These are phyloP conservation scores for Cynopterus brachyotis DNA, from an alignment of 2,113 vertebrate species.

Conservation along the genomic window DNA sequence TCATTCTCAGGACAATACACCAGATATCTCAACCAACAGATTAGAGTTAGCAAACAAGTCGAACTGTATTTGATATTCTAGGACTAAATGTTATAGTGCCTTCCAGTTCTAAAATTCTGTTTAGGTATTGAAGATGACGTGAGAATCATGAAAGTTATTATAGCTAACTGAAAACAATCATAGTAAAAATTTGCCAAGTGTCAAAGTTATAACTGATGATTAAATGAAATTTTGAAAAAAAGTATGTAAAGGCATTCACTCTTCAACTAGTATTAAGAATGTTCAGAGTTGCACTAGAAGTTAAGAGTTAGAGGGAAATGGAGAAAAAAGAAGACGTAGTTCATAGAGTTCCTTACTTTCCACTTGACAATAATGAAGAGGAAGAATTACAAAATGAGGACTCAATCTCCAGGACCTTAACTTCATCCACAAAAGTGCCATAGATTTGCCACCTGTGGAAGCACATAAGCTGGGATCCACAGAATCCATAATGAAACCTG, in stretches of 20 bases:
- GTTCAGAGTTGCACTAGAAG: background rate
- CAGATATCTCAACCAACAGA: background rate
- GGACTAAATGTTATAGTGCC: background rate
- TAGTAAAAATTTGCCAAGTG: background rate
- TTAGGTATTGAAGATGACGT: background rate
- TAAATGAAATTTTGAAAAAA: background rate
- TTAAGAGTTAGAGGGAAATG: background rate
- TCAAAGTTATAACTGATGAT: slow-evolving; percentile 27
- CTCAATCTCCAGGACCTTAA: background rate
- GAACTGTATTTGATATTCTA: background rate
- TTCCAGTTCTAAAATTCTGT: background rate
- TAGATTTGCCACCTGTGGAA: background rate
- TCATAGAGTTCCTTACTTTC: background rate
- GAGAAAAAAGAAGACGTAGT: background rate
- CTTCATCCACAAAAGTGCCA: background rate
- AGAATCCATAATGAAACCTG: background rate
- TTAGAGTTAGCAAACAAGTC: background rate
- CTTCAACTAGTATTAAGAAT: background rate
- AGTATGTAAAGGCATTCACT: background rate
- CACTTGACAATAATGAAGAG: background rate
- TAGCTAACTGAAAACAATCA: background rate
- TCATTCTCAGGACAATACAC: background rate
- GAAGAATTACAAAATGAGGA: background rate
- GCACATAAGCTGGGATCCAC: accelerated
- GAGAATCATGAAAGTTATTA: background rate